Conservation (phyloP, 2,797 vertebrate species). For the Scolopax rusticola region DNA sequence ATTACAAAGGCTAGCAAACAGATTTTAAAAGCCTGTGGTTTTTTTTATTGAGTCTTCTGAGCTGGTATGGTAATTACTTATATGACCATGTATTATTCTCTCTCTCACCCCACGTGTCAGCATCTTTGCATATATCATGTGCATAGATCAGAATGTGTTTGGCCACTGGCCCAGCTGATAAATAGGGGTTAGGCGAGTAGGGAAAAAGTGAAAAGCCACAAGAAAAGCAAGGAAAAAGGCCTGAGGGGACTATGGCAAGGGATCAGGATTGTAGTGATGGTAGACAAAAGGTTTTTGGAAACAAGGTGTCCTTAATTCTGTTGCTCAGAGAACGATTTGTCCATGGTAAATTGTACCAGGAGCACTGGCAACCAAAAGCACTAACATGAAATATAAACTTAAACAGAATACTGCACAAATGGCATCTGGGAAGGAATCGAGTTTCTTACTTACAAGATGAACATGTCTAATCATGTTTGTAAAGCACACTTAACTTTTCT, state of each 20-base stretch:
- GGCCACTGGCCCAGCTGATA: neutral
- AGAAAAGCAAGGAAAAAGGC: neutral
- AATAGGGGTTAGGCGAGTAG: neutral
- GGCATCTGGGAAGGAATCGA: neutral
- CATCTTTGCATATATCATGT: neutral
- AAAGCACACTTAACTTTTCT: neutral
- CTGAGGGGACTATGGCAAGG: accelerated
- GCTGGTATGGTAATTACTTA: neutral
- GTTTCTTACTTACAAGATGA: neutral
- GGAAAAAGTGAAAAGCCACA: neutral
- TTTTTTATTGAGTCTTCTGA: neutral
- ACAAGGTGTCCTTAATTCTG: neutral
- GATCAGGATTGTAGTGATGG: neutral
- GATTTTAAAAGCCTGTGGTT: neutral
- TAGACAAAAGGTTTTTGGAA: neutral
- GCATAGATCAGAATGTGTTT: neutral
- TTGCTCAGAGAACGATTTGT: neutral
- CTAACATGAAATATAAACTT: neutral
- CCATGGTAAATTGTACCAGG: neutral
- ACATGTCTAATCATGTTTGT: neutral
- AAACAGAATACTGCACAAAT: neutral
- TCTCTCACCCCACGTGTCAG: neutral
- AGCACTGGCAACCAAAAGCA: neutral
- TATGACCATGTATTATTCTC: neutral
- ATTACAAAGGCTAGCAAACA: neutral